Conservation (phyloP, 2,113 vertebrate species). For the Thomomys bottae region DNA sequence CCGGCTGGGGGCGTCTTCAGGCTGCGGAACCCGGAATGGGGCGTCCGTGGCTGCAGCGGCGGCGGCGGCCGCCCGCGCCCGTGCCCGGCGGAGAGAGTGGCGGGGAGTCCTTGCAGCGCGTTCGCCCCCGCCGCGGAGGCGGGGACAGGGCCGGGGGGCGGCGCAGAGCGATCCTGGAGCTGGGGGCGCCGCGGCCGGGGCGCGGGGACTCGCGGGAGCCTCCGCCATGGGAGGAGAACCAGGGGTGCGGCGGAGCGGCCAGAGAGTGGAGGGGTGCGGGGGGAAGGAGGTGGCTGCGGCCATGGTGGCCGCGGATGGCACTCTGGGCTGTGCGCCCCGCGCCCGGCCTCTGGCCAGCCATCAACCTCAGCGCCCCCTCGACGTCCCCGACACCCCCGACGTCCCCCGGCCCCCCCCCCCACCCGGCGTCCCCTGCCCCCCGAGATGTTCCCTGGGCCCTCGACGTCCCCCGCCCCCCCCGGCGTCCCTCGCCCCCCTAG, state of each 20-base stretch:
- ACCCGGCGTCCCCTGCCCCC: too few relatives aligned
- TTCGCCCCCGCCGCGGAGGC: constrained; percentile 28
- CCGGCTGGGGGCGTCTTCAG: background rate
- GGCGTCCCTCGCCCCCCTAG: too few relatives aligned
- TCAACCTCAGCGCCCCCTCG: accelerated
- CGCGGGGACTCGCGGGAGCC: background rate
- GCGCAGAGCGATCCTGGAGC: too few relatives aligned
- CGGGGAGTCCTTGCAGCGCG: background rate
- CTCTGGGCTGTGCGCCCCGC: background rate
- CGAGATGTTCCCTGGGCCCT: too few relatives aligned
- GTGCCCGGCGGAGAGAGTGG: background rate
- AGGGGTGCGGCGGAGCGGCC: accelerated
- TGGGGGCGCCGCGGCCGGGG: background rate
- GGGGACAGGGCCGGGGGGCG: background rate
- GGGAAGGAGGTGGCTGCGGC: background rate
- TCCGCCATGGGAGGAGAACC: too few relatives aligned
- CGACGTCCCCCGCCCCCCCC: too few relatives aligned
- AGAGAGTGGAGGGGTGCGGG: too few relatives aligned
- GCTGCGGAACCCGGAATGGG: background rate
- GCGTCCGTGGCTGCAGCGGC: too few relatives aligned
- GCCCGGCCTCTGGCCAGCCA: background rate
- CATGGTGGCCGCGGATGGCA: background rate
- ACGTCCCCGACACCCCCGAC: too few relatives aligned
- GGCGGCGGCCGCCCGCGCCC: too few relatives aligned
- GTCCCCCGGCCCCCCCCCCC: too few relatives aligned